Percentiles rank a stretch among this genome's conserved stretches.
phyloP scores from a whole-genome alignment of 2,888 invertebrate genomes.

The Margaritifera margaritifera region DNA sequence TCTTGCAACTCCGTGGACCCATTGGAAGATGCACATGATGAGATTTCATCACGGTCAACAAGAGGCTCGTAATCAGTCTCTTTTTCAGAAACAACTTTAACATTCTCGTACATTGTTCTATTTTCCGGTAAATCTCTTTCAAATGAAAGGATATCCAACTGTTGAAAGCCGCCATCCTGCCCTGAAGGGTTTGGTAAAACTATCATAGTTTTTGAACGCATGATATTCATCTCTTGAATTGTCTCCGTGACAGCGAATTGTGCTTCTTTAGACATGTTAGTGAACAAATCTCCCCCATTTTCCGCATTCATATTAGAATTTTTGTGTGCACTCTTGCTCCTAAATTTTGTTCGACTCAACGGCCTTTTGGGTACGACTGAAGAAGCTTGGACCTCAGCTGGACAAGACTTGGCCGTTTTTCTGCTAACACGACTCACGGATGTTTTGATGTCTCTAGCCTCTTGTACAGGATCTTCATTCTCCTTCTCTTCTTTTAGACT shows the following conservation, averaged over 20 bases:
- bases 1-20: no score
- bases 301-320: slow-evolving; percentile 20
- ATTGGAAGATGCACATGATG: not conserved
- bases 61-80: not conserved
- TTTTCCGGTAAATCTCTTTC: not conserved
- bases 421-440: slow-evolving; percentile 40
- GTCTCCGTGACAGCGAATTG: slow-evolving; percentile 60
- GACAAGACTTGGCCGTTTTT: slow-evolving; percentile 47
- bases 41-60: slow-evolving; percentile 6
- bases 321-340: slow-evolving; percentile 39
- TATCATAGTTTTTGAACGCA: slow-evolving; percentile 2
- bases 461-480: not conserved
- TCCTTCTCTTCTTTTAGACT: no score
- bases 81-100: not conserved
- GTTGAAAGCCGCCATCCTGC: not conserved
- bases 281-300: slow-evolving; percentile 38
- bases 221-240: slow-evolving; percentile 46
- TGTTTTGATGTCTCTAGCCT: slow-evolving; percentile 30
- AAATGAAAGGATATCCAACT: no score
- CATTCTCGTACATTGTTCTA: slow-evolving; percentile 3
- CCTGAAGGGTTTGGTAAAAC: not conserved
- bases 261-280: slow-evolving; percentile 59
- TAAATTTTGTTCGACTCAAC: slow-evolving; percentile 9
- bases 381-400: slow-evolving; percentile 39
- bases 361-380: slow-evolving; percentile 9